Evolutionary conservation across 2,888 invertebrate genomes (phyloP).

Genomic region (Lysandra bellargus): DNA sequence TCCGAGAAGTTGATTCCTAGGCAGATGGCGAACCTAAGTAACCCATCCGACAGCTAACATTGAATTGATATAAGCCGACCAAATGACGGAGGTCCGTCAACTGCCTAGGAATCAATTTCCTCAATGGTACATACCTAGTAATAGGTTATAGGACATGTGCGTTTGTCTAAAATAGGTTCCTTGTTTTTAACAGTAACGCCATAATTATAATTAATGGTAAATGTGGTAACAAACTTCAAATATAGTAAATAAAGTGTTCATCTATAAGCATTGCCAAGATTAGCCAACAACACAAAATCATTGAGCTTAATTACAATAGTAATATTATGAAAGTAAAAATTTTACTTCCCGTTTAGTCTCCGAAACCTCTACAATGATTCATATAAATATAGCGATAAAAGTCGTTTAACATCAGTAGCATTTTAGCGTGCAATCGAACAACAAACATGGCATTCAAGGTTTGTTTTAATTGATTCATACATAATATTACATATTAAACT

Average conservation of each 20-base stretch:
- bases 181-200: no score
- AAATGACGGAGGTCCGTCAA: no score
- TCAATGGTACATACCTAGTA: no score
- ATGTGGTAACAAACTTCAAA: no score
- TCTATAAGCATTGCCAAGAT: neutral
- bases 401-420: conserved; percentile 12
- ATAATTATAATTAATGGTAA: no score
- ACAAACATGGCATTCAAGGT: conserved; percentile 35
- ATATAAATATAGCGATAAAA: conserved; percentile 28
- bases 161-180: no score
- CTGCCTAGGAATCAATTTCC: no score
- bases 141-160: no score
- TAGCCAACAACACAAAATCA: neutral
- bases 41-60: no score
- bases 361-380: neutral
- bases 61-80: no score
- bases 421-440: conserved; percentile 30
- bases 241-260: neutral
- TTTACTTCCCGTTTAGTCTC: conserved; percentile 19
- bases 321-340: neutral
- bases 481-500: neutral
- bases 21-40: no score
- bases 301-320: neutral
- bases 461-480: neutral
- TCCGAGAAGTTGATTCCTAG: no score